These are phyloP conservation scores for Microtus californicus DNA, from an alignment of 2,797 vertebrate species.

Conservation along the genomic window DNA sequence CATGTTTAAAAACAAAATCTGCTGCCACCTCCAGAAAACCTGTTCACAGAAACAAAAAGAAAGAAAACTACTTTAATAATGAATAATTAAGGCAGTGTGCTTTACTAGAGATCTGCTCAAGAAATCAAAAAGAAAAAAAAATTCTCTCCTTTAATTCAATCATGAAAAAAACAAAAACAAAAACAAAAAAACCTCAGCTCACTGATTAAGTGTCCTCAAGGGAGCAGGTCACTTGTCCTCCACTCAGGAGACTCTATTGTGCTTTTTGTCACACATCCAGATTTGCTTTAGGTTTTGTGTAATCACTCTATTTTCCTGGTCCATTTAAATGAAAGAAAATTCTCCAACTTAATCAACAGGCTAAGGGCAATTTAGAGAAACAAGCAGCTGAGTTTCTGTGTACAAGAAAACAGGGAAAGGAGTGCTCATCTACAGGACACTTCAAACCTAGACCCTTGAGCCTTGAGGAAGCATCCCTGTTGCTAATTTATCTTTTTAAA, in stretches of 20 bases:
- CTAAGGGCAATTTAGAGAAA: not conserved
- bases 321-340: not conserved
- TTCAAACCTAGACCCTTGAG: not conserved
- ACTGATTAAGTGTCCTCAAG: not conserved
- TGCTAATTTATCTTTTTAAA: not conserved
- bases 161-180: not conserved
- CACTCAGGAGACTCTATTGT: not conserved
- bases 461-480: not conserved
- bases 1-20: conserved; percentile 18
- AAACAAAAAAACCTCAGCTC: not conserved
- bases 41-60: not conserved
- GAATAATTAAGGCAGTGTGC: not conserved
- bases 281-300: not conserved
- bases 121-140: not conserved
- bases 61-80: not conserved
- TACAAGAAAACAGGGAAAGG: not conserved
- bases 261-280: not conserved
- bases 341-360: not conserved
- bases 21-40: not conserved
- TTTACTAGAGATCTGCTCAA: not conserved
- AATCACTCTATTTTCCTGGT: not conserved
- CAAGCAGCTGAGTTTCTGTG: not conserved
- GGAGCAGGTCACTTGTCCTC: not conserved
- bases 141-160: not conserved
- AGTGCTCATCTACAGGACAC: not conserved